Evolutionary conservation across 2,888 invertebrate species (phyloP), one percentile per base, ranked within the genome.

Genomic region (Tetheella fluctuosa): DNA sequence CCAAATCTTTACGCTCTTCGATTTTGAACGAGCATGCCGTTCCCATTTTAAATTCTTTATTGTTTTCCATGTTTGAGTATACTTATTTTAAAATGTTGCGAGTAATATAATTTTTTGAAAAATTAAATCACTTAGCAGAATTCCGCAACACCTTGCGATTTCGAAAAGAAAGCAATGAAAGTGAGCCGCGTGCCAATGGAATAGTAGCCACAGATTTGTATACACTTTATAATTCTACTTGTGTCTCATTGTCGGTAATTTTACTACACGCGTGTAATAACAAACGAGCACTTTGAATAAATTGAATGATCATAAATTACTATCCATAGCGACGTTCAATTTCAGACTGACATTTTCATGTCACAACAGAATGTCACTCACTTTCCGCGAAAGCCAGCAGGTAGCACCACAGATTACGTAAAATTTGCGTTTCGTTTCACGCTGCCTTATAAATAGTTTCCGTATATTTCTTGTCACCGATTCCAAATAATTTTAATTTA

Each of bases 171-270:
- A 84, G 74, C 70, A 71, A 73, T 56, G 78, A 78, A 84, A 79
- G 81, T 73, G 67, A 73, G 70, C 68, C 71, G 70, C 73, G 74
- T 67, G 71, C 74, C 65, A 66, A 67, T 70, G 64, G 68, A 69
- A 73, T 68, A n/a, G n/a, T n/a, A 83, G 81, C 81, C 79, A 86
- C 81, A 81, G 80, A 75, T 71, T 66, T 67, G 64, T 74, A 67
- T 69, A 71, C 73, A 82, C 78, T 79, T 78, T 71, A 64, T 75
- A 80, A 83, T 84, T 84, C 81, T 86, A 84, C 79, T 84, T 85
- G 74, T 83, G 85, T 85, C 76, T 85, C 91, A 91, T 91, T 76
- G 79, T 90, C 74, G 69, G 69, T 80, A 80, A 20, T 73, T 82
- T 82, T 67, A 55, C 71, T 75, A 81, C 84, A 83, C 78, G 79